phyloP scores from a whole-genome alignment of 2,888 invertebrate species.

The Acanthosepion esculentum region DNA sequence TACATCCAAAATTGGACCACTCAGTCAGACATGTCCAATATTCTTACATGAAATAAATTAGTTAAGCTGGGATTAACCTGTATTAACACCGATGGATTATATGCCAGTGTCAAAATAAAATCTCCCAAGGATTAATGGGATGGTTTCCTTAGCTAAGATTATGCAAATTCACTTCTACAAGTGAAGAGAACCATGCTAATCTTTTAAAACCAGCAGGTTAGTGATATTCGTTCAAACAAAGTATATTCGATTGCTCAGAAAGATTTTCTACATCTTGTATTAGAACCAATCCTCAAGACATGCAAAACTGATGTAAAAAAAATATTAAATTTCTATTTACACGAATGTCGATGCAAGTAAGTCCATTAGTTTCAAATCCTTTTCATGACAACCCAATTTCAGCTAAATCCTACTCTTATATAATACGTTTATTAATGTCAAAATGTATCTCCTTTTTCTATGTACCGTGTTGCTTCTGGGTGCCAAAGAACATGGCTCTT shows the following conservation, averaged over 20 bases:
- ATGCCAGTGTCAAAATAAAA: slow-evolving; percentile 22
- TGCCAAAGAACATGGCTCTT: too few relatives aligned
- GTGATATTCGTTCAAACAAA: neutral
- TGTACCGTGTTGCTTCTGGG: too few relatives aligned
- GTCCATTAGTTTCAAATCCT: too few relatives aligned
- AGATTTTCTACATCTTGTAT: neutral
- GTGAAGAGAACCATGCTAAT: neutral
- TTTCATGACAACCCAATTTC: too few relatives aligned
- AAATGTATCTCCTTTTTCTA: too few relatives aligned
- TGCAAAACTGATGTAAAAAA: too few relatives aligned
- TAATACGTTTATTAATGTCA: too few relatives aligned
- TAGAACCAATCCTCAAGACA: too few relatives aligned
- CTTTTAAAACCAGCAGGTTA: neutral
- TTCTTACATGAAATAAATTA: neutral
- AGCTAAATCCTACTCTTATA: too few relatives aligned
- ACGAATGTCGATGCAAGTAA: too few relatives aligned
- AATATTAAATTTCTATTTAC: too few relatives aligned
- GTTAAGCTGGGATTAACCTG: neutral
- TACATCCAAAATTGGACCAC: neutral
- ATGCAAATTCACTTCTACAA: neutral
- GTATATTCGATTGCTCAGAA: neutral
- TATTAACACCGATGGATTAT: neutral
- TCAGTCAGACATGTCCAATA: neutral
- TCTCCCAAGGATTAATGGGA: neutral
- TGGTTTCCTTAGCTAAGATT: neutral